A percentile compares a stretch with the other conserved stretches of the same genome.
phyloP scores from a whole-genome alignment of 2,888 invertebrate genomes.

The Synergus itoensis region DNA sequence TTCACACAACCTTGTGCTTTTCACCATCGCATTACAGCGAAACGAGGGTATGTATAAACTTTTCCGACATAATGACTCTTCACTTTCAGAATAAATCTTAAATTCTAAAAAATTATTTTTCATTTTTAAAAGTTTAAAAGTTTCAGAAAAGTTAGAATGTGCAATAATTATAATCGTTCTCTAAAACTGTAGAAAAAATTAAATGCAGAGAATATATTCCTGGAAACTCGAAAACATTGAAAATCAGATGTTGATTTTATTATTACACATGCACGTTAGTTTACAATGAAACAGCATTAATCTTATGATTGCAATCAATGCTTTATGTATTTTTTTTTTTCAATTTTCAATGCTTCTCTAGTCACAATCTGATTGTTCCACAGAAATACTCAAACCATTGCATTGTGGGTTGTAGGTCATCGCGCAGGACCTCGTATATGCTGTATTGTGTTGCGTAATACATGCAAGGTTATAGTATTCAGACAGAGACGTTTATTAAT shows the following conservation, averaged over 20 bases:
- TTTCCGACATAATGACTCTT: too few species aligned
- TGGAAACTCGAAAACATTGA: too few species aligned
- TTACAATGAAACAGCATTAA: conserved; percentile 18
- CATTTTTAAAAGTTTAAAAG: too few species aligned
- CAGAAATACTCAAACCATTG: conserved; percentile 24
- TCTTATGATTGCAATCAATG: conserved; percentile 27
- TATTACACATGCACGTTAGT: conserved; percentile 12
- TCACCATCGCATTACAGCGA: too few species aligned
- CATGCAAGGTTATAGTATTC: conserved; percentile 30
- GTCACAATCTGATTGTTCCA: conserved; percentile 25
- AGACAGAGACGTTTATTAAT: conserved; percentile 33
- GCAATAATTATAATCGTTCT: too few species aligned
- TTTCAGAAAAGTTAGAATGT: too few species aligned
- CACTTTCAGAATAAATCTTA: too few species aligned
- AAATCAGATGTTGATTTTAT: conserved; percentile 23
- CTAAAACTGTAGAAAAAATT: too few species aligned
- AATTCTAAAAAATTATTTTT: too few species aligned
- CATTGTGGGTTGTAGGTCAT: conserved; percentile 29
- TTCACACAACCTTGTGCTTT: too few species aligned
- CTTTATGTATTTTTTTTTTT: conserved; percentile 10
- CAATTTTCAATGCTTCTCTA: conserved; percentile 19
- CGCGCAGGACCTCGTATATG: conserved; percentile 16
- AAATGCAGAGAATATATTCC: too few species aligned
- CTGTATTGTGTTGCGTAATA: conserved; percentile 22
- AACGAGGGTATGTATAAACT: too few species aligned